These are phyloP conservation scores for Congeria kusceri DNA, from an alignment of 2,888 invertebrate genomes.

Conservation along the genomic window DNA sequence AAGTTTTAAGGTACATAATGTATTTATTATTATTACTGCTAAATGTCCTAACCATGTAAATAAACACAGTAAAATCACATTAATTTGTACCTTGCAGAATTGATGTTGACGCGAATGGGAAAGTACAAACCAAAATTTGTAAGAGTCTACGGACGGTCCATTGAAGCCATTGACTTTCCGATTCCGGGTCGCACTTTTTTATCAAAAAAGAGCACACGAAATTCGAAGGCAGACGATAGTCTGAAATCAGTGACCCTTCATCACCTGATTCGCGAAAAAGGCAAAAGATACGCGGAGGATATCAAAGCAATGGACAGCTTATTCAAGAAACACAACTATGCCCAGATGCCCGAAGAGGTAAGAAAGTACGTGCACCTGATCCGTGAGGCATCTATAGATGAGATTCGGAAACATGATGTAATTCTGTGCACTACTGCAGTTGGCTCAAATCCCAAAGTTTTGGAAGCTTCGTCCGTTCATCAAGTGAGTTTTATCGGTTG, in stretches of 20 bases:
- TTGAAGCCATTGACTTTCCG: conserved; percentile 74
- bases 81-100: conserved; percentile 41
- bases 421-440: conserved; percentile 71
- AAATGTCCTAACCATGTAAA: no score
- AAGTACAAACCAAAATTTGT: conserved; percentile 66
- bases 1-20: no score
- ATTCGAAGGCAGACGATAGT: conserved; percentile 37
- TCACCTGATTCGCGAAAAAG: conserved; percentile 65
- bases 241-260: conserved; percentile 62
- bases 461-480: conserved; percentile 17
- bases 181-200: conserved; percentile 68
- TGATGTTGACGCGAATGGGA: conserved; percentile 56
- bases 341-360: conserved; percentile 30
- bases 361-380: conserved; percentile 51
- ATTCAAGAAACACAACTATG: conserved; percentile 41
- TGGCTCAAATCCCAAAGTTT: conserved; percentile 38
- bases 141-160: conserved; percentile 73
- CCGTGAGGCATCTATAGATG: conserved; percentile 53
- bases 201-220: conserved; percentile 39
- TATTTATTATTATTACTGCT: no score
- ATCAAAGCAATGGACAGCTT: conserved; percentile 45
- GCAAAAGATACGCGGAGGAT: conserved; percentile 40
- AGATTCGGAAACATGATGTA: conserved; percentile 62
- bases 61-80: not conserved
- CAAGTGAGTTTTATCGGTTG: conserved; percentile 11